These are phyloP conservation scores for Brachyhypopomus gauderio DNA, from an alignment of 2,113 vertebrate species.

Conservation along the genomic window DNA sequence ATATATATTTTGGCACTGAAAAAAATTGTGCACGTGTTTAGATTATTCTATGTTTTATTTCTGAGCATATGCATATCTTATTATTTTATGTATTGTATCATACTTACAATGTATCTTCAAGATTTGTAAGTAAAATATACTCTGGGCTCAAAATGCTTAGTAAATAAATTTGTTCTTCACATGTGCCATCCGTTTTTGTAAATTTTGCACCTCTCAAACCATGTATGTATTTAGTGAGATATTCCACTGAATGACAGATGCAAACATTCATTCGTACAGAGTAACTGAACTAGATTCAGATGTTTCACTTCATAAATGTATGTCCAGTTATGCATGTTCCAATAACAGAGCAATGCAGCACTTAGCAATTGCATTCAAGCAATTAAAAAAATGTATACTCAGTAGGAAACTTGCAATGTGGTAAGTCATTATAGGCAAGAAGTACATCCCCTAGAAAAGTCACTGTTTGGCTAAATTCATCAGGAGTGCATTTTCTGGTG, in stretches of 20 bases:
- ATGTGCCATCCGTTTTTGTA: background rate
- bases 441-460: background rate
- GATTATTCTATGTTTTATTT: too few species aligned
- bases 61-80: too few species aligned
- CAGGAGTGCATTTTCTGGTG: constrained; percentile 76
- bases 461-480: constrained; percentile 8
- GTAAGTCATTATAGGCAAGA: background rate
- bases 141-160: constrained; percentile 2
- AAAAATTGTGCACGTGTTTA: too few species aligned
- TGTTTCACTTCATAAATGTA: background rate
- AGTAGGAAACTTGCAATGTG: background rate
- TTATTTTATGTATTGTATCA: too few species aligned
- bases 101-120: too few species aligned
- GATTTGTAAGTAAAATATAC: constrained; percentile 5
- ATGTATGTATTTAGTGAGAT: background rate
- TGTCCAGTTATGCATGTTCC: background rate
- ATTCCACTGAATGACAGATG: background rate
- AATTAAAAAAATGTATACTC: background rate
- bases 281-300: background rate
- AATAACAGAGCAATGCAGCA: constrained; percentile 3
- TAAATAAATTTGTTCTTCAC: background rate
- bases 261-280: background rate
- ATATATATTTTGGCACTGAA: too few species aligned
- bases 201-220: background rate
- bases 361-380: background rate